Conservation (phyloP, 2,797 vertebrate genomes). For the Xenops minutus region DNA sequence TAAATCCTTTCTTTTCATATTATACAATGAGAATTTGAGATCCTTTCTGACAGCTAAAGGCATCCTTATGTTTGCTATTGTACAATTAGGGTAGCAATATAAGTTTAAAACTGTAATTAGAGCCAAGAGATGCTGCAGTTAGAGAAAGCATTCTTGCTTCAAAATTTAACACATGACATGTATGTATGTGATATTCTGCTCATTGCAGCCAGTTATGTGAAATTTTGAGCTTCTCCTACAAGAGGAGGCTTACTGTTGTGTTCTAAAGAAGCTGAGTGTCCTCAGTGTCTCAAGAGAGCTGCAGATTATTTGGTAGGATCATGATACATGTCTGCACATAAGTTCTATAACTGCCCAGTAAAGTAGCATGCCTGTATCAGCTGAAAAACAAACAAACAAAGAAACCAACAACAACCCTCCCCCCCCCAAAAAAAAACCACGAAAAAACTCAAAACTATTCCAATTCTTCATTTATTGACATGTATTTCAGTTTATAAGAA, state of each 20-base stretch:
- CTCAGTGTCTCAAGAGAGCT: background rate
- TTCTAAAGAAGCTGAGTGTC: background rate
- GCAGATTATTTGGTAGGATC: background rate
- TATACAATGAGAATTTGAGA: background rate
- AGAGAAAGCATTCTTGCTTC: background rate
- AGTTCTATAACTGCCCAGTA: background rate
- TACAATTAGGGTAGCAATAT: background rate
- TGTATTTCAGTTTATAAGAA: constrained; percentile 16
- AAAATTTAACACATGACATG: background rate
- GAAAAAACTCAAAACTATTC: background rate
- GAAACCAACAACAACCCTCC: background rate
- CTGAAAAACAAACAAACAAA: background rate
- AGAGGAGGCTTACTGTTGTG: background rate
- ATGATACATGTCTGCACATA: background rate
- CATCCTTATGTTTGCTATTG: background rate
- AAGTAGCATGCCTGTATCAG: background rate
- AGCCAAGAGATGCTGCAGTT: background rate
- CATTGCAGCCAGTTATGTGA: background rate
- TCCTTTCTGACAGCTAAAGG: constrained; percentile 9
- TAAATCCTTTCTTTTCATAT: background rate
- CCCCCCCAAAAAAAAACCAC: background rate
- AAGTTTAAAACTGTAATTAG: background rate
- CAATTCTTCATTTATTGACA: background rate
- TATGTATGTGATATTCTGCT: background rate
- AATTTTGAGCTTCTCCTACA: background rate